Percentiles rank a stretch among this genome's conserved stretches.
phyloP scores from a whole-genome alignment of 2,797 vertebrate genomes.

The Paguma larvata region DNA sequence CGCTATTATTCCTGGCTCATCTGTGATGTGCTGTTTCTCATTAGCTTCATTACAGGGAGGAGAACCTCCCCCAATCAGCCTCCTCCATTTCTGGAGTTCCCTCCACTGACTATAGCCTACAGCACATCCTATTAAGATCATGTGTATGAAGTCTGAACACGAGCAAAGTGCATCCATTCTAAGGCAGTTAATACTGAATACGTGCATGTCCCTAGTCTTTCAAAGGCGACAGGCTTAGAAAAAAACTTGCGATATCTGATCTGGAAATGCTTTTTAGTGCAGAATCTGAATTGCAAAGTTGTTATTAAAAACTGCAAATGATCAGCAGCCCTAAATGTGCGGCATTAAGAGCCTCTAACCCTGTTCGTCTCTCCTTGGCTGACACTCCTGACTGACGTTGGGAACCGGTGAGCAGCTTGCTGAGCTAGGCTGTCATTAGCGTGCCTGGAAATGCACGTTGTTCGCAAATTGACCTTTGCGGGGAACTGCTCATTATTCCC shows the following conservation, averaged over 20 bases:
- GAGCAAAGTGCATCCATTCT: not conserved
- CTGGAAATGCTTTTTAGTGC: slow-evolving; percentile 11
- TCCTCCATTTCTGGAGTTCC: not conserved
- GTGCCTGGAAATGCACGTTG: not conserved
- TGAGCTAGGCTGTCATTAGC: not conserved
- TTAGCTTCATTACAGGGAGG: not conserved
- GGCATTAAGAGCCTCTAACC: not conserved
- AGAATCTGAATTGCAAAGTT: slow-evolving; percentile 50
- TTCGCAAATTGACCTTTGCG: not conserved
- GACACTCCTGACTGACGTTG: not conserved
- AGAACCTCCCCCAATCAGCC: not conserved
- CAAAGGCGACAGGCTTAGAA: slow-evolving; percentile 2
- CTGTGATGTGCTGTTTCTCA: not conserved
- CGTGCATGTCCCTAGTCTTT: not conserved
- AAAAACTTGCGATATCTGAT: slow-evolving; percentile 22
- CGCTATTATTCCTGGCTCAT: not conserved
- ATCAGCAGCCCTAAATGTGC: not conserved
- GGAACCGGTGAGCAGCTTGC: not conserved
- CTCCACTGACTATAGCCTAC: not conserved
- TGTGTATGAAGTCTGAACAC: not conserved
- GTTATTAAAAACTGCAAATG: slow-evolving; percentile 50
- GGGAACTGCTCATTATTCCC: slow-evolving; percentile 39
- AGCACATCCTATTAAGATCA: not conserved
- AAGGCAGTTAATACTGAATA: not conserved
- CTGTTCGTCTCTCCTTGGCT: slow-evolving; percentile 18